Evolutionary conservation across 1,140 invertebrate species (phyloP).

Genomic region (Steinernema khuongi): DNA sequence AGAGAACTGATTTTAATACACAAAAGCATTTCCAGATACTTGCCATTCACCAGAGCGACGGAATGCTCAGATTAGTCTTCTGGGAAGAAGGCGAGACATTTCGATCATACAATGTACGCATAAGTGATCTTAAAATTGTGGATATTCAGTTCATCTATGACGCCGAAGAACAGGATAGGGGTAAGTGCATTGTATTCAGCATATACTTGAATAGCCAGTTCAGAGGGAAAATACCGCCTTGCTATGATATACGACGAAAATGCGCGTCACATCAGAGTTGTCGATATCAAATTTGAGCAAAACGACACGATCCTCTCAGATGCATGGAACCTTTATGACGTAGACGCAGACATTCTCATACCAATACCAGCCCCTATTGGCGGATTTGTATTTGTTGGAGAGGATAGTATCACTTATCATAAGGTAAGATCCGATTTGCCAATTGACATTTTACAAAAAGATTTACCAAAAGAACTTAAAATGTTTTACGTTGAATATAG

Average conservation of each 20-base stretch:
- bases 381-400: conserved; percentile 90
- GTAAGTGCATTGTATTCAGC: background rate
- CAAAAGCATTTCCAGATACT: background rate
- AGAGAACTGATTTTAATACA: background rate
- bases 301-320: conserved; percentile 73
- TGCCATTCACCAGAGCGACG: background rate
- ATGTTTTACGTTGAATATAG: no score
- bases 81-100: background rate
- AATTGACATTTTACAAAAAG: no score
- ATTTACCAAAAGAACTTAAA: no score
- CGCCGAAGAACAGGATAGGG: background rate
- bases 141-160: background rate
- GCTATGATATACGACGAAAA: background rate
- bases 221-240: background rate
- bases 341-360: conserved; percentile 93
- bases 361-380: conserved; percentile 82
- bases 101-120: background rate
- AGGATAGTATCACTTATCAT: conserved; percentile 97
- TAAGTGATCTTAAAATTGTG: background rate
- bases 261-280: background rate
- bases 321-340: no score
- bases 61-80: background rate
- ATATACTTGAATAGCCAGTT: background rate
- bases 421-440: conserved; percentile 65
- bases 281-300: background rate